A percentile compares a stretch with the other conserved stretches of the same genome.
Conservation (phyloP, 2,797 vertebrate genomes). For the Darevskia mixta region DNA sequence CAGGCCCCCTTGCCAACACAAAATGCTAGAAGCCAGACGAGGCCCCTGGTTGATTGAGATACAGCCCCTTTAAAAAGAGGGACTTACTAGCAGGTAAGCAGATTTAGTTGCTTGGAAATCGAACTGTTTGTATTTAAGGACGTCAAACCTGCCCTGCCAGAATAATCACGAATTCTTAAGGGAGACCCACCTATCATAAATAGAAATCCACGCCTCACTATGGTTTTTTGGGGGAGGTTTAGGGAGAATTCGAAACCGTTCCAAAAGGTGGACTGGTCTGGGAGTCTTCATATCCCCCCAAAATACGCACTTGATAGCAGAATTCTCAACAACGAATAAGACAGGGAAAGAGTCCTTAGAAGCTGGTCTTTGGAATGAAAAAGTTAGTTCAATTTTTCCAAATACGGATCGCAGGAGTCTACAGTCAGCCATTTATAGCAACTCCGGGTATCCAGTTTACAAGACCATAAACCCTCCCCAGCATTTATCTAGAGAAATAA, state of each 20-base stretch:
- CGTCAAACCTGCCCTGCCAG: background rate
- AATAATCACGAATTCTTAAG: too few species aligned
- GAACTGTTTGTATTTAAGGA: background rate
- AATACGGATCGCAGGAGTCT: background rate
- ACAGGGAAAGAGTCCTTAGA: background rate
- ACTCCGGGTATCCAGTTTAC: background rate
- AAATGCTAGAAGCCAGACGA: background rate
- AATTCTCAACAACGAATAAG: background rate
- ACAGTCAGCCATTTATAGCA: background rate
- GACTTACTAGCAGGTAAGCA: background rate
- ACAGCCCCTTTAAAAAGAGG: background rate
- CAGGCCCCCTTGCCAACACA: background rate
- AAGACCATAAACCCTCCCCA: background rate
- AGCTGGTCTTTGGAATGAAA: background rate
- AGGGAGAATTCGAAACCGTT: background rate
- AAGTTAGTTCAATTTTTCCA: background rate
- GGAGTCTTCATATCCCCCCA: background rate
- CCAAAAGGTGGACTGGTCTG: background rate
- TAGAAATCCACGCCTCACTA: too few species aligned
- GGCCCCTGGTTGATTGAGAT: too few species aligned
- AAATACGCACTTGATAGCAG: background rate
- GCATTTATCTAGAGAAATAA: background rate
- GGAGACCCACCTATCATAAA: background rate
- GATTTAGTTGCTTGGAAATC: background rate
- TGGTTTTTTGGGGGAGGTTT: background rate